phyloP scores from a whole-genome alignment of 2,113 vertebrate species.

The Candoia aspera region DNA sequence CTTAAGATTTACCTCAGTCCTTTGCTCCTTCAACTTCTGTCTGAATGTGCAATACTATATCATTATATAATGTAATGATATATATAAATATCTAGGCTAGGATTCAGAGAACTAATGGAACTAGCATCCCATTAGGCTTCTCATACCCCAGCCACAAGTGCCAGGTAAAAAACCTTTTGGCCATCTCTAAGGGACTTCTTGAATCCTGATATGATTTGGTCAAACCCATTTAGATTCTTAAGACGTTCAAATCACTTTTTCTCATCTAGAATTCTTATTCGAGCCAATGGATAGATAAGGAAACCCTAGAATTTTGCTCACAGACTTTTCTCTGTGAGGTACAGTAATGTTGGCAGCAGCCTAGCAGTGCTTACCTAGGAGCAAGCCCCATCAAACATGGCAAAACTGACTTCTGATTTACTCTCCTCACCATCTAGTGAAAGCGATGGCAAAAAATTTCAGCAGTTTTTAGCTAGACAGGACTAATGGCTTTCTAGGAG shows the following conservation, averaged over 20 bases:
- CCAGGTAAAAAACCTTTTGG: not conserved
- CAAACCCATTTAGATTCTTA: not conserved
- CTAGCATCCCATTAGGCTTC: not conserved
- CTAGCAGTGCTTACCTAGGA: not conserved
- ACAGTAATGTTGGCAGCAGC: not conserved
- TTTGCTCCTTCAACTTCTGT: not conserved
- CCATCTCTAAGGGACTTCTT: not conserved
- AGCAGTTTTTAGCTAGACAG: conserved; percentile 32
- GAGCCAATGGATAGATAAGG: conserved; percentile 6
- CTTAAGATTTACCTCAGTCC: not conserved
- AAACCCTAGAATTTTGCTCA: not conserved
- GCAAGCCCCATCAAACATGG: not conserved
- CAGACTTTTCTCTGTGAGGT: conserved; percentile 37
- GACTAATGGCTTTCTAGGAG: conserved; percentile 3
- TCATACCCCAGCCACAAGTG: not conserved
- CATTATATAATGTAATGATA: not conserved
- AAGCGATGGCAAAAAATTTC: conserved; percentile 31
- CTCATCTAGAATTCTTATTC: conserved; percentile 15
- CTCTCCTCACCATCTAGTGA: not conserved
- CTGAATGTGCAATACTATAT: not conserved
- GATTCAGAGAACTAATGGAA: not conserved
- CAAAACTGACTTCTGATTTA: not conserved
- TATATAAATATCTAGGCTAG: not conserved
- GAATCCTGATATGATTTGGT: not conserved
- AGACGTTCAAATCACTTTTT: not conserved